Evolutionary conservation across 1,140 invertebrate species (phyloP).

Genomic region (Streblospio benedicti): DNA sequence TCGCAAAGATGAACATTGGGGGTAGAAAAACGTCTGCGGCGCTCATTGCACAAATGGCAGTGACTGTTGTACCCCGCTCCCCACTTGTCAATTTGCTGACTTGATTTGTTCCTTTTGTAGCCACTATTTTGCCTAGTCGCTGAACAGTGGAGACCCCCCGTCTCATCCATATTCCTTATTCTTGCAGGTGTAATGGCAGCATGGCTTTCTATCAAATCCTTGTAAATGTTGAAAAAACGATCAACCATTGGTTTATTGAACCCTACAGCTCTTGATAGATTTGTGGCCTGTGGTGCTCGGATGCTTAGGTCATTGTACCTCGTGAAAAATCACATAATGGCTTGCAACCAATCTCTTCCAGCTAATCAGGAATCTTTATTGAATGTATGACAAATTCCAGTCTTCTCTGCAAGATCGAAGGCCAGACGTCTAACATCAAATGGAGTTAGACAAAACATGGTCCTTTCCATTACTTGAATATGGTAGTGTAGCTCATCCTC

Average conservation of each 20-base stretch:
- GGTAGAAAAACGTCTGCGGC: conserved; percentile 29
- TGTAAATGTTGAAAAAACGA: too few relatives aligned
- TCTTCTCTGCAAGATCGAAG: too few relatives aligned
- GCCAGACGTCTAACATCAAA: too few relatives aligned
- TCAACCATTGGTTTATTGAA: conserved; percentile 47
- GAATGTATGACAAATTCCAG: too few relatives aligned
- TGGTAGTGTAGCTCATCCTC: too few relatives aligned
- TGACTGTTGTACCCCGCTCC: conserved; percentile 41
- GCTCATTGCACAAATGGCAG: conserved; percentile 19
- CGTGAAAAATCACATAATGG: neutral
- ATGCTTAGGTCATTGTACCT: conserved; percentile 32
- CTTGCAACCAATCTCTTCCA: too few relatives aligned
- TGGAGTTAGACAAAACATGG: too few relatives aligned
- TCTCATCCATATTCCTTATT: conserved; percentile 52
- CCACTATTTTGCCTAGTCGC: conserved; percentile 1
- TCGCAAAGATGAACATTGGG: conserved; percentile 33
- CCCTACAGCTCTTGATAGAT: conserved; percentile 42
- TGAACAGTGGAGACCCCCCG: conserved; percentile 37
- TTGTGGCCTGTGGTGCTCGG: conserved; percentile 42
- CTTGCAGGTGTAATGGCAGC: too few relatives aligned
- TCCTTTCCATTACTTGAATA: too few relatives aligned
- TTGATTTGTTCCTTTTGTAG: conserved; percentile 1
- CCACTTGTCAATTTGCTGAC: conserved; percentile 4
- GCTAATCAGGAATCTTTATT: too few relatives aligned
- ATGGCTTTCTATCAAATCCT: too few relatives aligned